phyloP scores from a whole-genome alignment of 2,888 invertebrate genomes.

The Xestia c-nigrum region DNA sequence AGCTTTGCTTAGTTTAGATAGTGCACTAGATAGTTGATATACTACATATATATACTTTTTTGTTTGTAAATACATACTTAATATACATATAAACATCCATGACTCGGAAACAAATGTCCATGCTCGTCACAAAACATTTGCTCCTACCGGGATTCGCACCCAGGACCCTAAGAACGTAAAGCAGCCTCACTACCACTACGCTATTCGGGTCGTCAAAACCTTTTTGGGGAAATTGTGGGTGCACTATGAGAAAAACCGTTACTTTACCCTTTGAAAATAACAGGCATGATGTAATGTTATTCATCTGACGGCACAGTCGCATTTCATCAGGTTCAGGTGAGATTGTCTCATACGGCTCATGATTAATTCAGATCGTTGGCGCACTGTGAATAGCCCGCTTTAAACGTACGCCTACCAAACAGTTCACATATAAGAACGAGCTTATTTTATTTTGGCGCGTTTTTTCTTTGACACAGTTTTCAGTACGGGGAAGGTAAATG shows the following conservation, averaged over 20 bases:
- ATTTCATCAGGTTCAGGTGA: conserved; percentile 60
- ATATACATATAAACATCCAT: no score
- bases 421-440: conserved; percentile 17
- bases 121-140: no score
- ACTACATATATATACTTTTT: no score
- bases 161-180: no score
- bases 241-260: neutral
- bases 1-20: no score
- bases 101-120: no score
- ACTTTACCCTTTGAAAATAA: neutral
- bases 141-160: no score
- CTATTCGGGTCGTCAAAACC: no score
- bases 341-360: conserved; percentile 66
- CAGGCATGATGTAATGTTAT: conserved; percentile 7
- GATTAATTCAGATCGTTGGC: conserved; percentile 65
- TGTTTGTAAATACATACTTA: no score
- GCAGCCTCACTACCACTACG: no score
- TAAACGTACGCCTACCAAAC: conserved; percentile 44
- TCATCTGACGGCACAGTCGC: conserved; percentile 33
- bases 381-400: conserved; percentile 31
- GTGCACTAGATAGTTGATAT: no score
- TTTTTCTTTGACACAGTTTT: conserved; percentile 25
- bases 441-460: conserved; percentile 14
- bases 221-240: neutral
- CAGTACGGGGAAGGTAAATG: conserved; percentile 14